Evolutionary conservation across 2,113 vertebrate species (phyloP).

Genomic region (Cromileptes altivelis): DNA sequence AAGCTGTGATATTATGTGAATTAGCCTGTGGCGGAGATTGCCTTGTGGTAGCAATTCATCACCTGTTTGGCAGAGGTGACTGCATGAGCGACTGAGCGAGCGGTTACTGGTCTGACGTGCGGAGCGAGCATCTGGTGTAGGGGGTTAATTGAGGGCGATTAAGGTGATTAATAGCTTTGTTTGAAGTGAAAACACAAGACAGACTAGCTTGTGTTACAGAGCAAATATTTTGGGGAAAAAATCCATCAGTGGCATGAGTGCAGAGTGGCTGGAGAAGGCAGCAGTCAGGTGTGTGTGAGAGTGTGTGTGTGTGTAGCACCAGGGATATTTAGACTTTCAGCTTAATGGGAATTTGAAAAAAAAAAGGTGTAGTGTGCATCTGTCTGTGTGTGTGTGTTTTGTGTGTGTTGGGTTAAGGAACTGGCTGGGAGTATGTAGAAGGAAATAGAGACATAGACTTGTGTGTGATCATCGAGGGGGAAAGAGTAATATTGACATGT

Average conservation of each 20-base stretch:
- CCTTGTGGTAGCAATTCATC: constrained; percentile 76
- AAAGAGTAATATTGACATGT: constrained; percentile 79
- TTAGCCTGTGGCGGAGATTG: constrained; percentile 69
- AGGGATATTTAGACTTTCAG: constrained; percentile 59
- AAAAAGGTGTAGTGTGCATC: constrained; percentile 34
- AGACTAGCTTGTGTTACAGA: constrained; percentile 88
- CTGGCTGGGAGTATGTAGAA: constrained; percentile 43
- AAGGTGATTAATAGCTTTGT: constrained; percentile 92
- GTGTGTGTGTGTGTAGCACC: neutral
- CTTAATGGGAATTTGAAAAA: constrained; percentile 34
- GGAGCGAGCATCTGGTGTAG: constrained; percentile 82
- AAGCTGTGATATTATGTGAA: constrained; percentile 75
- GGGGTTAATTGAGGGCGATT: constrained; percentile 89
- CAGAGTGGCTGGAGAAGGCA: constrained; percentile 49
- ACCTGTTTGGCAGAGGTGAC: constrained; percentile 78
- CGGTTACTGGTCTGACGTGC: constrained; percentile 80
- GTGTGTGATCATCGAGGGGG: constrained; percentile 69
- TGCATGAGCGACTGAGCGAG: constrained; percentile 56
- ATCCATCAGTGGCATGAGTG: constrained; percentile 78
- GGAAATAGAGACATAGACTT: constrained; percentile 80
- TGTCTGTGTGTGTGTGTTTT: constrained; percentile 3
- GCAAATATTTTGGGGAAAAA: constrained; percentile 88
- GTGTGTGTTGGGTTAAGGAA: constrained; percentile 16
- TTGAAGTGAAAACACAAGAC: constrained; percentile 92
- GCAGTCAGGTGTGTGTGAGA: constrained; percentile 53